phyloP scores from a whole-genome alignment of 2,888 invertebrate species.

The Aporophyla lueneburgensis region DNA sequence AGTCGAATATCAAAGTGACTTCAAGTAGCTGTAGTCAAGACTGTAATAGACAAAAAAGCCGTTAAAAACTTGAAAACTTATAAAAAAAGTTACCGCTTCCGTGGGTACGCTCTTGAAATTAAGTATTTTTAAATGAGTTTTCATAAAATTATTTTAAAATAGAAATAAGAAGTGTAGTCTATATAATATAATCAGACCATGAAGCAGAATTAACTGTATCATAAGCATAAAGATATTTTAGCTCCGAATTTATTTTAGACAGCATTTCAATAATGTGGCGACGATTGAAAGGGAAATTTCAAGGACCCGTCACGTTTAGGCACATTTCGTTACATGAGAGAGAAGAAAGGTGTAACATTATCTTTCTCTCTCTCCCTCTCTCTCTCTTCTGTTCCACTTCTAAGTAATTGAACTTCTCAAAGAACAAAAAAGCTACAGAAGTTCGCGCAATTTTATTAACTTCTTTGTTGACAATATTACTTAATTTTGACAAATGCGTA shows the following conservation, averaged over 20 bases:
- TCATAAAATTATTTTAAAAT: neutral
- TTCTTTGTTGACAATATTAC: slow-evolving; percentile 25
- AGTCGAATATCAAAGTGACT: slow-evolving; percentile 30
- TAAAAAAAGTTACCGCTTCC: slow-evolving; percentile 40
- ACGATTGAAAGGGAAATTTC: too few relatives aligned
- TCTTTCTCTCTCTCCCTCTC: too few relatives aligned
- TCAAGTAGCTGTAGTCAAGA: slow-evolving; percentile 27
- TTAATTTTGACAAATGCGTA: slow-evolving; percentile 24
- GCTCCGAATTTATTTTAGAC: neutral
- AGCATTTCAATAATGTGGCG: too few relatives aligned
- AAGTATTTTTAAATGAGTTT: neutral
- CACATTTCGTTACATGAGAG: too few relatives aligned
- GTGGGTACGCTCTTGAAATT: slow-evolving; percentile 24
- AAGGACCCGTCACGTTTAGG: too few relatives aligned
- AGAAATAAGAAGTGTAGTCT: neutral
- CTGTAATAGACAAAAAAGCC: slow-evolving; percentile 17
- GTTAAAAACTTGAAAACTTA: slow-evolving; percentile 21
- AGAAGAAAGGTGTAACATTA: too few relatives aligned
- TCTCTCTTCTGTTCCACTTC: too few relatives aligned
- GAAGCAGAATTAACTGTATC: neutral
- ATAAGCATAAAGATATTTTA: slow-evolving; percentile 6
- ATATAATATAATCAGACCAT: neutral
- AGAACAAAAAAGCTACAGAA: too few relatives aligned
- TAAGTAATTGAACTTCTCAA: too few relatives aligned
- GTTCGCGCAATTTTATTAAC: neutral